Conservation (phyloP, 2,113 vertebrate genomes). For the Pollimyrus isidori region DNA sequence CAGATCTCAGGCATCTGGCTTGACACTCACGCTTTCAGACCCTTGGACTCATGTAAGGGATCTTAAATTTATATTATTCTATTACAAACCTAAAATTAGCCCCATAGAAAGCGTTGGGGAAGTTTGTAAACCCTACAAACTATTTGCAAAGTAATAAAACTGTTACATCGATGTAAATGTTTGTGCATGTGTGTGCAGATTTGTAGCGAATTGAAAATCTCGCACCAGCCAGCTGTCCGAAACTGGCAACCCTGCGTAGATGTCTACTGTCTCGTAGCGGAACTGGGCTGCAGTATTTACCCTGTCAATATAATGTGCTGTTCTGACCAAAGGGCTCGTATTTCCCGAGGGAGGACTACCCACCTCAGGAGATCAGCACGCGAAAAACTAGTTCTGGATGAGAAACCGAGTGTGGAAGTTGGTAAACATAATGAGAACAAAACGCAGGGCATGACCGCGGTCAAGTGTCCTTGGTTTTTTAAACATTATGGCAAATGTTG, state of each 20-base stretch:
- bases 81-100: background rate
- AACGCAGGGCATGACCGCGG: background rate
- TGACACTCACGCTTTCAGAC: background rate
- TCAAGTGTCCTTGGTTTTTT: background rate
- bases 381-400: background rate
- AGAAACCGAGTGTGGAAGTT: background rate
- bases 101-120: background rate
- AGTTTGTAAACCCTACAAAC: background rate
- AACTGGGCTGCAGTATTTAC: slow-evolving; percentile 5
- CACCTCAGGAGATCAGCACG: background rate
- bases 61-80: background rate
- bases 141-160: background rate
- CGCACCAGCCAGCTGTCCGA: background rate
- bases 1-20: background rate
- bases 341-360: background rate
- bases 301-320: slow-evolving; percentile 1
- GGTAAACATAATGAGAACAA: background rate
- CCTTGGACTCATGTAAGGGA: background rate
- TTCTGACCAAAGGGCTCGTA: background rate
- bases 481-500: background rate
- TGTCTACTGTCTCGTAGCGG: background rate
- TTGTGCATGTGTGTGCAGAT: background rate
- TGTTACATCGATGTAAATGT: background rate
- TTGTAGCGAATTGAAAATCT: background rate
- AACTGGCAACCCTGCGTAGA: background rate